Evolutionary conservation across 2,888 invertebrate genomes (phyloP), one percentile per base, ranked within the genome.

Genomic region (Leptothorax acervorum): DNA sequence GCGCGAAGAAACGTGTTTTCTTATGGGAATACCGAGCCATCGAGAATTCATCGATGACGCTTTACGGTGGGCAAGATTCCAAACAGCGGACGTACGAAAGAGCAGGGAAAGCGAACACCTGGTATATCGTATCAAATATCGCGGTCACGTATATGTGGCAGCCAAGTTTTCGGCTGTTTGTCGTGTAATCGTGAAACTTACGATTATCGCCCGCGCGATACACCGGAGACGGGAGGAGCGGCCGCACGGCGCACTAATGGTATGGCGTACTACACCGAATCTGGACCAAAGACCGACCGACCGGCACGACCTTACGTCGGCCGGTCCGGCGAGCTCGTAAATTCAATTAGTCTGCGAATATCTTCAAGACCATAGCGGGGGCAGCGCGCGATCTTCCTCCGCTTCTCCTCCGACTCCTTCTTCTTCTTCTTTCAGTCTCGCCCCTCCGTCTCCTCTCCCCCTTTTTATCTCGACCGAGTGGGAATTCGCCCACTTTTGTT

Each of bases 271-370:
- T 87, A 89, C 88, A 84, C 92, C 91, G 93, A 92, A 92, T 93
- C 92, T 92, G 93, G 91, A 90, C 91, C 92, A 89, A 90, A 91
- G 92, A 90, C 89, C 92, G 91, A 89, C 89, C 90, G 35, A 88
- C 88, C 91, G 86, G 89, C 88, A 91, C 90, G 89, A 87, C 89
- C 91, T 68, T 90, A 90, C 89, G 90, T 87, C 86, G 88, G 89
- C 88, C 85, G 87, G 79, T 65, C 66, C 85, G 87, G 86, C 89
- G 89, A 92, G 92, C 92, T 93, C 93, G 92, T 93, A 93, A 93
- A 93, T 93, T 93, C 93, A 93, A 93, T 93, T 93, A 93, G 92
- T 92, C 92, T 90, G 92, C 90, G 91, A 93, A 93, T 92, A 93
- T 93, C 93, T 93, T 86, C 87, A 84, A 90, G 87, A 55, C 76